Evolutionary conservation across 2,113 vertebrate species (phyloP).

Genomic region (Archilochus colubris): DNA sequence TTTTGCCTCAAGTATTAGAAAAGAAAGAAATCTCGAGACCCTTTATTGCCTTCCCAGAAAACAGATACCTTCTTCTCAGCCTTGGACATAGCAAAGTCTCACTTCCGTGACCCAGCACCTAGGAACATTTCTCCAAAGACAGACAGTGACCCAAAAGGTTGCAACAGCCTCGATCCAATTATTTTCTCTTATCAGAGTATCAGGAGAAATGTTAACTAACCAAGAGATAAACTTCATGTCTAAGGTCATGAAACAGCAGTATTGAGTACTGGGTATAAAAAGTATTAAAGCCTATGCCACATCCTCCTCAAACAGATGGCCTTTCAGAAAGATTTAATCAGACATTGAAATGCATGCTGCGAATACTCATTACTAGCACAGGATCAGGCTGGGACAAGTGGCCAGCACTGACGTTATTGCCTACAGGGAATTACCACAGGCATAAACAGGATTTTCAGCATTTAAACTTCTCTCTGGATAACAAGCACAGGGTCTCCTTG

Average conservation of each 20-base stretch:
- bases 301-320: conserved; percentile 69
- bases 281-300: conserved; percentile 52
- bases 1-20: background rate
- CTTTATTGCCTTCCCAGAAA: background rate
- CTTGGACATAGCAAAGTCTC: background rate
- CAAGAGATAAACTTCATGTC: conserved; percentile 34
- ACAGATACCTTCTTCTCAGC: background rate
- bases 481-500: background rate
- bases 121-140: background rate
- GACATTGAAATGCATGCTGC: conserved; percentile 69
- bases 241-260: conserved; percentile 56
- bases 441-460: conserved; percentile 51
- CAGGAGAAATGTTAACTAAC: conserved; percentile 1
- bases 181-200: background rate
- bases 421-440: conserved; percentile 62
- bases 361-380: conserved; percentile 68
- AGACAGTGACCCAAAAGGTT: background rate
- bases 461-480: conserved; percentile 8
- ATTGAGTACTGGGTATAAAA: conserved; percentile 33
- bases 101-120: background rate
- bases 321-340: conserved; percentile 73
- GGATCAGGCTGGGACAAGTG: conserved; percentile 68
- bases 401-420: conserved; percentile 66
- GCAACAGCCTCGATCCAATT: background rate
- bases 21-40: background rate